Evolutionary conservation across 2,888 invertebrate species (phyloP).

Genomic region (Piscicola geometra): DNA sequence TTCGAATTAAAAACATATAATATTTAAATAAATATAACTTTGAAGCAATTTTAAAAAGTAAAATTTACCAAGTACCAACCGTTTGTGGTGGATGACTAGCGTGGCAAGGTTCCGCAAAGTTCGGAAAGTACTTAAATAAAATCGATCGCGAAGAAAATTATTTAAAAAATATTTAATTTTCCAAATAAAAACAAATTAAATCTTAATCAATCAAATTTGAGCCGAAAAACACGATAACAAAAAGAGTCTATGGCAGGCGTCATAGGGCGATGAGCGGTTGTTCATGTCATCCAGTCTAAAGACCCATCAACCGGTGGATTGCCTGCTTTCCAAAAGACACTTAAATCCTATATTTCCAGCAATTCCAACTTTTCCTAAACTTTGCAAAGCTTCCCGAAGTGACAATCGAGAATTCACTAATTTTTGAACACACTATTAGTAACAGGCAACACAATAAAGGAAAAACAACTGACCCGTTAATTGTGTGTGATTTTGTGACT

Average conservation of each 20-base stretch:
- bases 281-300: conserved; percentile 8
- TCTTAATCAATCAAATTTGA: not conserved
- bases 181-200: not conserved
- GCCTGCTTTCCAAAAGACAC: not conserved
- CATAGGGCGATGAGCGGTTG: conserved; percentile 11
- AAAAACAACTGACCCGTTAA: too few species aligned
- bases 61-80: not conserved
- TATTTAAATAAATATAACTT: not conserved
- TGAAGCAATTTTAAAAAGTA: not conserved
- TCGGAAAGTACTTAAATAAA: not conserved
- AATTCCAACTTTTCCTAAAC: too few species aligned
- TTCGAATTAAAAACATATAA: not conserved
- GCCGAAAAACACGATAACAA: not conserved
- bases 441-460: too few species aligned
- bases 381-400: too few species aligned
- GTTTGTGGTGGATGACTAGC: not conserved
- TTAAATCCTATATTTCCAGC: too few species aligned
- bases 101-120: conserved; percentile 7
- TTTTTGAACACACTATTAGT: too few species aligned
- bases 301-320: conserved; percentile 3
- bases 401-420: too few species aligned
- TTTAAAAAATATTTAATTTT: not conserved
- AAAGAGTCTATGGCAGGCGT: conserved; percentile 1
- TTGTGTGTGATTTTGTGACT: too few species aligned
- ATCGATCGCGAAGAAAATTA: not conserved